Evolutionary conservation across 1,140 invertebrate species (phyloP).

Genomic region (Drosophila auraria): DNA sequence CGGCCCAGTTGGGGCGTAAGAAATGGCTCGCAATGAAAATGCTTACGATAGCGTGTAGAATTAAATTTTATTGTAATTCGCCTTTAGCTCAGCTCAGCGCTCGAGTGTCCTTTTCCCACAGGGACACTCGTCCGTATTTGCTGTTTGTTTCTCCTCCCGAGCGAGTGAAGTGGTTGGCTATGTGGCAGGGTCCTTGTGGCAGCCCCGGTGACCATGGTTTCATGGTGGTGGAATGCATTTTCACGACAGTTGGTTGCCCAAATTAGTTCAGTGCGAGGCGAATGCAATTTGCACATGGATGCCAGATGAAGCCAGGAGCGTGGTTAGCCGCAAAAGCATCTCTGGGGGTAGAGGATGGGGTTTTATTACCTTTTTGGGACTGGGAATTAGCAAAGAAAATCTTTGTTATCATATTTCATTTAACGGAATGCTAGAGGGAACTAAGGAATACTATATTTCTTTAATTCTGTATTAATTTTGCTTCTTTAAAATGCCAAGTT

Average conservation of each 20-base stretch:
- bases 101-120: slow-evolving; percentile 44
- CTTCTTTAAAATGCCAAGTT: not conserved
- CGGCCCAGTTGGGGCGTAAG: slow-evolving; percentile 62
- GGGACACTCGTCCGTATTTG: slow-evolving; percentile 22
- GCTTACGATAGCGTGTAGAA: slow-evolving; percentile 75
- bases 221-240: slow-evolving; percentile 46
- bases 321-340: slow-evolving; percentile 38
- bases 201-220: not conserved
- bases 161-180: slow-evolving; percentile 30
- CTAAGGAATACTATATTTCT: not conserved
- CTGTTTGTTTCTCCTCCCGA: slow-evolving; percentile 8
- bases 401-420: not conserved
- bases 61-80: slow-evolving; percentile 76
- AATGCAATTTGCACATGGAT: slow-evolving; percentile 50
- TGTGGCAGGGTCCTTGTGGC: slow-evolving; percentile 15
- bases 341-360: not conserved
- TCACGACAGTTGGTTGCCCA: slow-evolving; percentile 60
- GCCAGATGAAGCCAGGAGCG: not conserved
- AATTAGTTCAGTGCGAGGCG: slow-evolving; percentile 54
- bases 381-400: not conserved
- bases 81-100: slow-evolving; percentile 15
- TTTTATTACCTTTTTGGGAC: slow-evolving; percentile 5
- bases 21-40: slow-evolving; percentile 48
- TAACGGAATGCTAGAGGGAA: not conserved
- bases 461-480: not conserved